Conservation (phyloP, 2,113 vertebrate genomes). For the Mixornis gularis region DNA sequence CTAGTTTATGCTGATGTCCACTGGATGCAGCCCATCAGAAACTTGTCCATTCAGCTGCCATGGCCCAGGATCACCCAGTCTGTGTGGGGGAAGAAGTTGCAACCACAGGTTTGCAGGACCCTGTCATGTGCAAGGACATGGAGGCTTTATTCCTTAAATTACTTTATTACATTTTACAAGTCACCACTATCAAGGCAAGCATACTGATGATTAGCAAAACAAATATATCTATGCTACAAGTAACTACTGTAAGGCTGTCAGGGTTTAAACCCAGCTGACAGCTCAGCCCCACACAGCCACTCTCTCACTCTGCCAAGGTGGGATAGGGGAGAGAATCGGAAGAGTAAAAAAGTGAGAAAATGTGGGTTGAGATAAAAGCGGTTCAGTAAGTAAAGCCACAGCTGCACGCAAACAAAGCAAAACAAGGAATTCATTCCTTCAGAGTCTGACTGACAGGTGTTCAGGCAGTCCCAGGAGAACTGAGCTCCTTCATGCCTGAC, state of each 20-base stretch:
- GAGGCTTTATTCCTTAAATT: background rate
- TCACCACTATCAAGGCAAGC: background rate
- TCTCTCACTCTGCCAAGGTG: background rate
- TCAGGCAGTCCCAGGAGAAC: background rate
- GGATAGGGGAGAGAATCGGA: background rate
- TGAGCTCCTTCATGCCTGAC: background rate
- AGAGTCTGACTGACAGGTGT: background rate
- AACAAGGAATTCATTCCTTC: background rate
- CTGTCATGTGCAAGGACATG: fast-evolving
- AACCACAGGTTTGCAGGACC: background rate
- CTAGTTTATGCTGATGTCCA: background rate
- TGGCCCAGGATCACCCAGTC: background rate
- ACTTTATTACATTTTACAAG: background rate
- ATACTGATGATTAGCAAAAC: background rate
- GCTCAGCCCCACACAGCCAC: background rate
- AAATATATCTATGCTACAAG: background rate
- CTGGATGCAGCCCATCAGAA: background rate
- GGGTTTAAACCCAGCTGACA: background rate
- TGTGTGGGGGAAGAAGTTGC: background rate
- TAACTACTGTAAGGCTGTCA: background rate
- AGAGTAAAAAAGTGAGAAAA: background rate
- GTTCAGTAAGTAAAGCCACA: background rate
- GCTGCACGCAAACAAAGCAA: background rate
- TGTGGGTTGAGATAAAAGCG: background rate
- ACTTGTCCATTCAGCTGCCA: background rate